Percentiles rank a stretch among this genome's conserved stretches.
Evolutionary conservation across 1,140 invertebrate genomes (phyloP).

Genomic region (Panagrolaimus sp.): DNA sequence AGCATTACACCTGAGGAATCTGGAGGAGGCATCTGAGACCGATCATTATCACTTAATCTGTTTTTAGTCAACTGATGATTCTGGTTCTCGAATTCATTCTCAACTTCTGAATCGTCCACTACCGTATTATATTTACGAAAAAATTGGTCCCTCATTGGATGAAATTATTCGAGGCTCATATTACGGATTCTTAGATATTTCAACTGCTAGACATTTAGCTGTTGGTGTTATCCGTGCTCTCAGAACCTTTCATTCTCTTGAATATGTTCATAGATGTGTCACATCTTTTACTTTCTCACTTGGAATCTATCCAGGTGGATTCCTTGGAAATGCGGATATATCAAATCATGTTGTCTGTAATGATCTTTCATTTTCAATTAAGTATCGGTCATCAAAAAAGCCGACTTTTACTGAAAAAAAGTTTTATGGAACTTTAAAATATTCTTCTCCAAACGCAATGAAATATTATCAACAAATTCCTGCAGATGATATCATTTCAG

Average conservation of each 20-base stretch:
- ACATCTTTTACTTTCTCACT: constrained; percentile 16
- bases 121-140: constrained; percentile 18
- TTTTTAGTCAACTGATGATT: not conserved
- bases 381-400: constrained; percentile 8
- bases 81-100: not conserved
- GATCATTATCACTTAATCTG: too few species aligned
- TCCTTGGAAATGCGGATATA: constrained; percentile 8
- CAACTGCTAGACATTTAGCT: constrained; percentile 16
- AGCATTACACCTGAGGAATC: too few species aligned
- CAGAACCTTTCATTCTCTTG: constrained; percentile 7
- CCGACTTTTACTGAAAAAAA: not conserved
- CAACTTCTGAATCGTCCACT: constrained; percentile 6
- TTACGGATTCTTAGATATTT: constrained; percentile 20
- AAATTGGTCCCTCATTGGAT: constrained; percentile 17
- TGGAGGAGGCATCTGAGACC: not conserved
- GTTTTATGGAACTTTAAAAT: constrained; percentile 23
- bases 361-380: constrained; percentile 3
- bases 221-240: constrained; percentile 19
- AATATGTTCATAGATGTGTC: constrained; percentile 22
- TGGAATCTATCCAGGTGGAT: not conserved
- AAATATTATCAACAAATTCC: constrained; percentile 8
- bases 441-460: constrained; percentile 8
- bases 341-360: constrained; percentile 16
- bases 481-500: constrained; percentile 17
- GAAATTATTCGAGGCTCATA: constrained; percentile 6